Conservation (phyloP, 2,888 invertebrate genomes). For the Tenthredo scrophulariae region DNA sequence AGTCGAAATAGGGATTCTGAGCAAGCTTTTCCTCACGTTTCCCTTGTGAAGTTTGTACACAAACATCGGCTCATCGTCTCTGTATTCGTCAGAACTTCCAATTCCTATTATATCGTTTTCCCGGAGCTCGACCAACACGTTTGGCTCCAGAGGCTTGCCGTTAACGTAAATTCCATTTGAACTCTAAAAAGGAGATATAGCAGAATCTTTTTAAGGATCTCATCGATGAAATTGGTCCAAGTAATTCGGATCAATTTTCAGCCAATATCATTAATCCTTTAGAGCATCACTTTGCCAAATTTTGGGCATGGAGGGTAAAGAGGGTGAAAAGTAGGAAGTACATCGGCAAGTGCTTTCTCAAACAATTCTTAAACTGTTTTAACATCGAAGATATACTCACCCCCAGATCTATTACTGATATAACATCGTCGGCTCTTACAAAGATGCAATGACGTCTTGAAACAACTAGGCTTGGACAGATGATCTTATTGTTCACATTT, state of each 20-base stretch:
- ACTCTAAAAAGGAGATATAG: conserved; percentile 78
- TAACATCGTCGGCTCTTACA: conserved; percentile 56
- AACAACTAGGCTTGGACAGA: conserved; percentile 66
- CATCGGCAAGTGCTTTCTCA: neutral
- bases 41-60: conserved; percentile 58
- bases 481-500: conserved; percentile 65
- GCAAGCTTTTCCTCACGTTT: conserved; percentile 52
- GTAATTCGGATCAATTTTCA: neutral
- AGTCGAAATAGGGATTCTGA: neutral
- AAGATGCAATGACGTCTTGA: conserved; percentile 72
- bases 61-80: conserved; percentile 51
- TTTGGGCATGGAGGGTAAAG: neutral
- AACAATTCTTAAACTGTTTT: neutral
- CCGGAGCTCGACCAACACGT: conserved; percentile 74
- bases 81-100: conserved; percentile 70
- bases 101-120: conserved; percentile 81
- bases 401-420: conserved; percentile 68
- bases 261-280: neutral
- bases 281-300: neutral
- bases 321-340: neutral
- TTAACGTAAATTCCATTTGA: conserved; percentile 83
- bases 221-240: no score
- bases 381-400: conserved; percentile 60
- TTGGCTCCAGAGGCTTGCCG: conserved; percentile 74
- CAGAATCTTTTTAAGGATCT: no score